These are phyloP conservation scores for Brachypodius melanocephalos DNA, from an alignment of 2,113 vertebrate genomes.

Conservation along the genomic window DNA sequence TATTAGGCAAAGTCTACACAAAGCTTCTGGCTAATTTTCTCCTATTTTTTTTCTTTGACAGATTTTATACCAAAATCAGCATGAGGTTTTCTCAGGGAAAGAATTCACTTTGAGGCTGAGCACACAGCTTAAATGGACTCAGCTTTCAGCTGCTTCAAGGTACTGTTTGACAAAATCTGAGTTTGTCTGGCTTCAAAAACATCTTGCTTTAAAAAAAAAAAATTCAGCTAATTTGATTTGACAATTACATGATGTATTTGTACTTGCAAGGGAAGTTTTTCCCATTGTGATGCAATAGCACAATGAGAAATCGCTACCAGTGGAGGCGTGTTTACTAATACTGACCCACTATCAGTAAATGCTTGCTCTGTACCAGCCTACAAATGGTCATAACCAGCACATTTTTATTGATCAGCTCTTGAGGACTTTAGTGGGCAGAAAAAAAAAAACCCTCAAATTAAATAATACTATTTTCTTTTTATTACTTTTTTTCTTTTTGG, in stretches of 20 bases:
- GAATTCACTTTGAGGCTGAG: neutral
- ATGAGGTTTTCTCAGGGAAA: neutral
- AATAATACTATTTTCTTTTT: neutral
- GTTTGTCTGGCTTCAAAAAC: neutral
- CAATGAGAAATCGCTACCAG: neutral
- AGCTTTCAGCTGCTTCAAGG: neutral
- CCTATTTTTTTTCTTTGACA: neutral
- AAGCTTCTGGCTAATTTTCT: neutral
- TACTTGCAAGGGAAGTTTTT: neutral
- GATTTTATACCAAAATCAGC: neutral
- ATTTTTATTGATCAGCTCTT: neutral
- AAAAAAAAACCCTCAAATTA: rapidly evolving
- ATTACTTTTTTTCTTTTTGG: neutral
- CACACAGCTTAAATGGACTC: neutral
- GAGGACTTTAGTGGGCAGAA: neutral
- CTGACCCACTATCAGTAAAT: neutral
- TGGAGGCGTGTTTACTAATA: neutral
- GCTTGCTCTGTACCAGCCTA: neutral
- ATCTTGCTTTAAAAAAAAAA: neutral
- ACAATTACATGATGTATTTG: neutral
- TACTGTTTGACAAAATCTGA: neutral
- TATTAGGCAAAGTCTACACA: neutral
- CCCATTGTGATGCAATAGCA: neutral
- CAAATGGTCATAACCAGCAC: neutral
- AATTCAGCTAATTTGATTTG: neutral